Evolutionary conservation across 2,888 invertebrate species (phyloP), one percentile per base, ranked within the genome.

Genomic region (Galerucella pusilla): DNA sequence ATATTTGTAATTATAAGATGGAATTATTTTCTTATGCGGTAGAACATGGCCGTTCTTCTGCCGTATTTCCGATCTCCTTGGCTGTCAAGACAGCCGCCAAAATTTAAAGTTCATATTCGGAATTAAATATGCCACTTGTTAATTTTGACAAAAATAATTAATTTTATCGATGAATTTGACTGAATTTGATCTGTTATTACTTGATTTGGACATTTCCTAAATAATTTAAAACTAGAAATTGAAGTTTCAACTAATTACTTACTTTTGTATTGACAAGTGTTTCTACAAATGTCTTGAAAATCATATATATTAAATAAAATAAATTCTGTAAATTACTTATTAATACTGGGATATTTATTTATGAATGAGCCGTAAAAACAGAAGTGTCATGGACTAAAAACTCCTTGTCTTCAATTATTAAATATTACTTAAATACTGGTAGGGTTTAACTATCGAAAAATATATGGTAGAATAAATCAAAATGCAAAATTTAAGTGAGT

Each of bases 1-100:
- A 61, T 52, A 71, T 61, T 63, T 12, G 14, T 57, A 63, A 54
- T 46, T 75, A 61, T 63, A 67, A 57, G 63, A 52, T 64, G 67
- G 81, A 77, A 73, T 75, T 80, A 80, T 76, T 77, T 81, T 79
- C 77, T 77, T 52, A 54, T 70, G 80, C 82, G 82, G 73, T 72
- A 74, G 76, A 81, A 81, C 77, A 78, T 78, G 77, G 80, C 79
- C 72, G 79, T 68, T 78, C 74, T 59, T 57, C 71, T 76, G 45
- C 77, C 74, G 49, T 70, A 75, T 75, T 77, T 78, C 82, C 81
- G 82, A 80, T 80, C 73, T 77, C 75, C 66, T 67, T 70, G 72
- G 67, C 79, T 82, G 82, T 82, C 82, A 82, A 75, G 74, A 72
- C 77, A 78, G 76, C 79, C 82, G 82, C 82, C 80, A 80, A 81